Base-by-base conservation (phyloP, 1,140 invertebrate species). In the Drosophila repleta region DNA sequence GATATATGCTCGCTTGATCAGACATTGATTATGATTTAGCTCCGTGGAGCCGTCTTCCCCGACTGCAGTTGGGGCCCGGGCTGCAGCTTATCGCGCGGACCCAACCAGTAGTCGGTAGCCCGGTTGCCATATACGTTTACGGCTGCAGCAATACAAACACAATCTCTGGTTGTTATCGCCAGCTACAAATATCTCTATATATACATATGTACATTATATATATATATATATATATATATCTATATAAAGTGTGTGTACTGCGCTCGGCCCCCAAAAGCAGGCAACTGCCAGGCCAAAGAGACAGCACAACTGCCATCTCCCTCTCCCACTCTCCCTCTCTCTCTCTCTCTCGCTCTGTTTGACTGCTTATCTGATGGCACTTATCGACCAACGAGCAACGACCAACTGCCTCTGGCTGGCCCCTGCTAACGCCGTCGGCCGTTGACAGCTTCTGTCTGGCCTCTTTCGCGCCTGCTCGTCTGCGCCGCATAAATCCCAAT, bases 121-220 rank as follows among this genome's bases (percentile, higher is more conserved):
- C 67, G 55, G 60, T 56, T 64, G 26, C 43, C 4, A 35, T 60
- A 35, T 60, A 32, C 26, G 43, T 13, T 46, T 35, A 29, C 6
- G 18, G 61, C 49, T 69, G 61, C 63, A 32, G 67, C 60, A 48
- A 57, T 57, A 57, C 37, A 51, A 45, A 63, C 67, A 71, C 60
- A 76, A 73, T 76, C 62, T 72, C 52, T 21, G 57, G 24, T 73
- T 73, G 62, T 73, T 73, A 76, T 76, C 69, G 61, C 51, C n/a
- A 58, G 48, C 48, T 15, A 58, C 37, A 37, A 18, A 63, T 35
- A 20, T 24, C 21, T n/a, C 26, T 35, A 61, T 17, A 8, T 52
- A 24, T 24, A 24, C 7, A 29, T 32, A 51, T 35, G 49, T 18
- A 17, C 4, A 8, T 37, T 24, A 24, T 39, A 29, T 4, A 15